phyloP scores from a whole-genome alignment of 2,888 invertebrate species.

The Cryptocheilus praepositus region DNA sequence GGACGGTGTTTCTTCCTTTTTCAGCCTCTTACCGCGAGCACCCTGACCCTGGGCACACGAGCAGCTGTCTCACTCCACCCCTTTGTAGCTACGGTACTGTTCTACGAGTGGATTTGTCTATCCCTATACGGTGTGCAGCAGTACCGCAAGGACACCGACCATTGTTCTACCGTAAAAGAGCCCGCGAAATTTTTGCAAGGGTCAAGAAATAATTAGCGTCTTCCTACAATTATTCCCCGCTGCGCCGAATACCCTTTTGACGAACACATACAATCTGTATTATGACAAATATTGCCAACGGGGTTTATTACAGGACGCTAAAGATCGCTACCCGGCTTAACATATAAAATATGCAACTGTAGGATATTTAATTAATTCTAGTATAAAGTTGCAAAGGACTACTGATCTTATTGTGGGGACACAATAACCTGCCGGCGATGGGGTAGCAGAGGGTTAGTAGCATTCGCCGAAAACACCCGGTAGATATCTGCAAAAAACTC shows the following conservation, averaged over 20 bases:
- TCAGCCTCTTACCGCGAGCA: constrained; percentile 51
- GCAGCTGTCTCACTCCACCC: constrained; percentile 61
- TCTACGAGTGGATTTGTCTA: constrained; percentile 57
- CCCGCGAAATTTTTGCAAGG: not conserved
- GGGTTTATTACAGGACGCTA: no score
- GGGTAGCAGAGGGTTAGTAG: constrained; percentile 19
- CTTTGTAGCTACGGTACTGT: constrained; percentile 48
- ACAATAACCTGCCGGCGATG: constrained; percentile 29
- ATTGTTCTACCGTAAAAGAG: constrained; percentile 23
- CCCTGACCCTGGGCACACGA: constrained; percentile 58
- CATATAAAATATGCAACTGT: no score
- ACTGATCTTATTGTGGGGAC: not conserved
- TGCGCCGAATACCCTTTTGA: not conserved
- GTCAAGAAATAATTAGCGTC: constrained; percentile 4
- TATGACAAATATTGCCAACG: not conserved
- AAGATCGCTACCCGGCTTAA: no score
- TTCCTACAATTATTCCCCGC: constrained; percentile 3
- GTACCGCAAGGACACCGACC: constrained; percentile 22
- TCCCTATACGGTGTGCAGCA: constrained; percentile 33
- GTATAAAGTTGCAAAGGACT: not conserved
- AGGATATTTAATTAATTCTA: no score
- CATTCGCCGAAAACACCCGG: constrained; percentile 14
- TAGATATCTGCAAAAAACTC: constrained; percentile 32
- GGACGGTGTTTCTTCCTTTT: constrained; percentile 55
- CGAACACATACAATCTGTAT: not conserved